Conservation (phyloP, 2,888 invertebrate species). For the Machimus rusticus region DNA sequence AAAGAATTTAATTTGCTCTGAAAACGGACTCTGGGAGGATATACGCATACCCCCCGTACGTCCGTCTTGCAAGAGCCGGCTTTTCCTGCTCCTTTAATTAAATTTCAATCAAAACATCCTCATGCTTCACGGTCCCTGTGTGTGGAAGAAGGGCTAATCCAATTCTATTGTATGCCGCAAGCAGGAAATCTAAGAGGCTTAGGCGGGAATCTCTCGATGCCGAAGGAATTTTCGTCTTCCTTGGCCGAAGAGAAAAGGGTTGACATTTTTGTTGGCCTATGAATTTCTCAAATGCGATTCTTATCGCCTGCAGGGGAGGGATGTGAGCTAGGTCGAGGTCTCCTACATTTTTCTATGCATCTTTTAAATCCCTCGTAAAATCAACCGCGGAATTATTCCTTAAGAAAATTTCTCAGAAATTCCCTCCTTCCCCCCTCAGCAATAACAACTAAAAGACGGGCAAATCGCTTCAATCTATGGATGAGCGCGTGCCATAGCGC, state of each 20-base stretch:
- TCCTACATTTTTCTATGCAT: not conserved
- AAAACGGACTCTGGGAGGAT: not conserved
- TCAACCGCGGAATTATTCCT: not conserved
- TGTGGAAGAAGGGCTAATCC: not conserved
- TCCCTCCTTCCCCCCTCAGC: not conserved
- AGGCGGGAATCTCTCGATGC: not conserved
- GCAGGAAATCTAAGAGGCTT: not conserved
- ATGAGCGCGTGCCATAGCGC: not conserved
- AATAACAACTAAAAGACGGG: not conserved
- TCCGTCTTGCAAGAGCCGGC: not conserved
- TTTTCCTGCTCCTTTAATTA: not conserved
- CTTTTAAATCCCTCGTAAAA: not conserved
- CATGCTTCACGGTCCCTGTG: not conserved
- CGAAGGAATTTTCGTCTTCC: not conserved
- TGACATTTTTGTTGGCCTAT: not conserved
- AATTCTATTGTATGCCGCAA: not conserved
- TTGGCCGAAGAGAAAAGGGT: not conserved
- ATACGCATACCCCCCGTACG: not conserved
- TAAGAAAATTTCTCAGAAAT: not conserved
- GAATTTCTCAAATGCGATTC: not conserved
- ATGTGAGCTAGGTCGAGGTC: not conserved
- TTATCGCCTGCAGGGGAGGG: not conserved
- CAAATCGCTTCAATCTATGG: not conserved
- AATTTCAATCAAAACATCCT: not conserved
- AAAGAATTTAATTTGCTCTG: not conserved